Evolutionary conservation across 2,113 vertebrate genomes (phyloP).

Genomic region (Orthonyx spaldingii): DNA sequence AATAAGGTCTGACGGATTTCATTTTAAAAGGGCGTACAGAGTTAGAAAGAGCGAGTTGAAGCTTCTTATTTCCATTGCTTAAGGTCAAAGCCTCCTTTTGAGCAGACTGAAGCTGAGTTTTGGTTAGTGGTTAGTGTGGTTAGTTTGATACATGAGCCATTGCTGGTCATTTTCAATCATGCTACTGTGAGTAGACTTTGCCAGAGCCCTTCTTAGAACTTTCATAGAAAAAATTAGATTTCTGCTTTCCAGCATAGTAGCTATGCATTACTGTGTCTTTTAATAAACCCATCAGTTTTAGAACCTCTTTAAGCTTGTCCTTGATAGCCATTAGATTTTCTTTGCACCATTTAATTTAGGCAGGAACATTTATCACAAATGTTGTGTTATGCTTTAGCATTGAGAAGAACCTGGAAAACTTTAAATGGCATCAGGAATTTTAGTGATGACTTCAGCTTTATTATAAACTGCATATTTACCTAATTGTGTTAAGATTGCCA

Average conservation of each 20-base stretch:
- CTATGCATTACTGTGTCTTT: not conserved
- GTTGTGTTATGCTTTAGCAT: not conserved
- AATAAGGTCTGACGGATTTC: not conserved
- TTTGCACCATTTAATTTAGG: not conserved
- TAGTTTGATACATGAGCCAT: not conserved
- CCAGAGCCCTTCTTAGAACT: not conserved
- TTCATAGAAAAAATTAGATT: not conserved
- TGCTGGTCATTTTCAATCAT: not conserved
- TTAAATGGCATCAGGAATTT: not conserved
- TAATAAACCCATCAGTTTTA: not conserved
- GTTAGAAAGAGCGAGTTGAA: not conserved
- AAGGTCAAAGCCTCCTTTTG: constrained; percentile 9
- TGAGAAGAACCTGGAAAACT: not conserved
- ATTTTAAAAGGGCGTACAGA: not conserved
- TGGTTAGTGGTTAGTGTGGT: constrained; percentile 26
- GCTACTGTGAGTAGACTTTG: not conserved
- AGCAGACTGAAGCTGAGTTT: not conserved
- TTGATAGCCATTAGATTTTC: not conserved
- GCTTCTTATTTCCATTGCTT: not conserved
- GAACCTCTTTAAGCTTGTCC: not conserved
- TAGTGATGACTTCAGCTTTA: not conserved
- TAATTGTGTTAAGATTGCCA: not conserved
- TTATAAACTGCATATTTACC: not conserved
- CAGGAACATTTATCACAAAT: not conserved
- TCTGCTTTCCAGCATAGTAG: not conserved